Percentiles rank a stretch among this genome's conserved stretches.
Conservation (phyloP, 2,888 invertebrate species). For the Hemaris fuciformis region DNA sequence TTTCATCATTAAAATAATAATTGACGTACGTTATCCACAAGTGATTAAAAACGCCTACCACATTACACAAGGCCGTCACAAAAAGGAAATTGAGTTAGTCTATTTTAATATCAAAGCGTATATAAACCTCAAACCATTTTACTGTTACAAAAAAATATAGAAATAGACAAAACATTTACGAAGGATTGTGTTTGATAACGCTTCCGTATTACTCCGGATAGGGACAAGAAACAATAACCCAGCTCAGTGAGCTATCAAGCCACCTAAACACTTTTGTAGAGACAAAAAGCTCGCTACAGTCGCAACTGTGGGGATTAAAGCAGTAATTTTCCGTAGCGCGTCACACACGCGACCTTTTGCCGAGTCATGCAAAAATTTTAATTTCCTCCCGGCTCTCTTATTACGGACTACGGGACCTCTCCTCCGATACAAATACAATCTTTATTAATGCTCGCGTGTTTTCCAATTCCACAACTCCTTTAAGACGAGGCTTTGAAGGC, state of each 20-base stretch:
- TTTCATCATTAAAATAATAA: too few species aligned
- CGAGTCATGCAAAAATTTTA: conserved; percentile 21
- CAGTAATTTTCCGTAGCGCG: conserved; percentile 6
- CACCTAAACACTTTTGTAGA: neutral
- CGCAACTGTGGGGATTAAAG: conserved; percentile 7
- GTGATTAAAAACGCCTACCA: too few species aligned
- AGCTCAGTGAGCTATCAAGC: neutral
- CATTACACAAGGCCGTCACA: too few species aligned
- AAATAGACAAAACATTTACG: too few species aligned
- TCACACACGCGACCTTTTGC: conserved; percentile 12
- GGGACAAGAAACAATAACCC: neutral
- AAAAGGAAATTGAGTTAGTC: too few species aligned
- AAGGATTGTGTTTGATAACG: too few species aligned
- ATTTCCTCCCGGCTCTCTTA: conserved; percentile 20
- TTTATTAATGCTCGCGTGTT: neutral
- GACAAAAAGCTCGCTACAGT: neutral
- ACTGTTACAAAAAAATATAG: too few species aligned
- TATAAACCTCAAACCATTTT: too few species aligned
- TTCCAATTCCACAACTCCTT: neutral
- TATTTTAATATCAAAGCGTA: too few species aligned
- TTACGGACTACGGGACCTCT: neutral
- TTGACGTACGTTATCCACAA: too few species aligned
- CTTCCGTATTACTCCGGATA: too few species aligned
- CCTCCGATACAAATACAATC: conserved; percentile 1
- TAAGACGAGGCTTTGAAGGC: neutral